Percentiles rank a stretch among this genome's conserved stretches.
Evolutionary conservation across 2,797 vertebrate species (phyloP).

Genomic region (Labroides dimidiatus): DNA sequence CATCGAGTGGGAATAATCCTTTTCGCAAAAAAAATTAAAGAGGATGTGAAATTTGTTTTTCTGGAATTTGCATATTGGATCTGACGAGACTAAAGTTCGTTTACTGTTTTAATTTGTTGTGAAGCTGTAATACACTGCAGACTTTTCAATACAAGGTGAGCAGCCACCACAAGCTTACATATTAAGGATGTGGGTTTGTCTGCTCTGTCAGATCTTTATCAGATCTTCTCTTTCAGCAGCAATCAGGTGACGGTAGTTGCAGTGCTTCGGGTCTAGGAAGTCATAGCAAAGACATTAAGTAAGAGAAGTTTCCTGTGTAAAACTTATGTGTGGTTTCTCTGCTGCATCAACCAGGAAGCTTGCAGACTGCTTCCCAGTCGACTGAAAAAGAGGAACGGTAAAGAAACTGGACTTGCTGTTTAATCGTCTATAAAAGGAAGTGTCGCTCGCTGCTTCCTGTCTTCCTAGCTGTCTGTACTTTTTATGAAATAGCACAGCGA

Average conservation of each 20-base stretch:
- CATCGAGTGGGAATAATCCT: background rate
- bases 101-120: too few species aligned
- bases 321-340: conserved; percentile 39
- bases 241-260: background rate
- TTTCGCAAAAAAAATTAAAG: background rate
- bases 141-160: too few species aligned
- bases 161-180: background rate
- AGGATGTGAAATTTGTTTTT: too few species aligned
- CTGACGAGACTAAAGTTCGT: too few species aligned
- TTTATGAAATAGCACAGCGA: too few species aligned
- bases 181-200: background rate
- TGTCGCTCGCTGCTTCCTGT: conserved; percentile 15
- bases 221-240: background rate
- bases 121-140: too few species aligned
- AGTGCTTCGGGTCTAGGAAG: too few species aligned
- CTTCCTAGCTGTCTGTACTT: background rate
- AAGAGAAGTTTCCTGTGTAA: conserved; percentile 53
- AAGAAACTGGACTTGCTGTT: conserved; percentile 21
- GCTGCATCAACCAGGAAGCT: conserved; percentile 61
- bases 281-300: conserved; percentile 10
- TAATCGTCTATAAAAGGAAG: conserved; percentile 50
- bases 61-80: background rate
- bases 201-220: background rate
- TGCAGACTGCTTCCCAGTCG: conserved; percentile 10
- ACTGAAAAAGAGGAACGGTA: conserved; percentile 6